These are phyloP conservation scores for Apocheima hispidaria DNA, from an alignment of 2,888 invertebrate genomes.

Conservation along the genomic window DNA sequence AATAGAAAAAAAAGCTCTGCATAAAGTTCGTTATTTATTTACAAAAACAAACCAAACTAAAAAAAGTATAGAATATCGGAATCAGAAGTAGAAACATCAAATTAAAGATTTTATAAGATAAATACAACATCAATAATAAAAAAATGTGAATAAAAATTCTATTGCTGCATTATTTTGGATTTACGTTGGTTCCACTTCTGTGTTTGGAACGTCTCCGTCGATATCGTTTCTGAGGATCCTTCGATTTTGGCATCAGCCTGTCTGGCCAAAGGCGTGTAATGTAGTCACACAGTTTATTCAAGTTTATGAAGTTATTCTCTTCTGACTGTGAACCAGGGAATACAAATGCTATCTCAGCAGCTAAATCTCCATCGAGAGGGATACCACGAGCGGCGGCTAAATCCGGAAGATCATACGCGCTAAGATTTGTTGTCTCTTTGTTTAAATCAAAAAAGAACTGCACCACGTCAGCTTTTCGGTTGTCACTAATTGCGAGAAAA, in stretches of 20 bases:
- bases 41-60: no score
- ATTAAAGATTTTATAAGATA: no score
- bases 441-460: slow-evolving; percentile 49
- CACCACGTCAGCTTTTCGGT: slow-evolving; percentile 44
- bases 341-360: slow-evolving; percentile 48
- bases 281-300: slow-evolving; percentile 56
- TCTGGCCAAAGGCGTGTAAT: slow-evolving; percentile 63
- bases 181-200: background rate
- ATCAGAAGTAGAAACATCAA: no score
- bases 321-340: slow-evolving; percentile 54
- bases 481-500: slow-evolving; percentile 45
- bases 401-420: slow-evolving; percentile 42
- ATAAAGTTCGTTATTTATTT: no score
- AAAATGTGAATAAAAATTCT: background rate
- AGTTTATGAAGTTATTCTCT: slow-evolving; percentile 49
- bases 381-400: slow-evolving; percentile 30
- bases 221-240: background rate
- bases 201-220: background rate
- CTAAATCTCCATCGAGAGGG: slow-evolving; percentile 51
- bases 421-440: slow-evolving; percentile 40
- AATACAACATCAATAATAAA: no score
- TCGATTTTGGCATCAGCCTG: slow-evolving; percentile 27
- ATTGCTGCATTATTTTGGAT: no score
- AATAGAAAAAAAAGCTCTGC: no score
- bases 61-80: no score